These are phyloP conservation scores for Phalloptychus januarius DNA, from an alignment of 2,797 vertebrate genomes.

Conservation along the genomic window DNA sequence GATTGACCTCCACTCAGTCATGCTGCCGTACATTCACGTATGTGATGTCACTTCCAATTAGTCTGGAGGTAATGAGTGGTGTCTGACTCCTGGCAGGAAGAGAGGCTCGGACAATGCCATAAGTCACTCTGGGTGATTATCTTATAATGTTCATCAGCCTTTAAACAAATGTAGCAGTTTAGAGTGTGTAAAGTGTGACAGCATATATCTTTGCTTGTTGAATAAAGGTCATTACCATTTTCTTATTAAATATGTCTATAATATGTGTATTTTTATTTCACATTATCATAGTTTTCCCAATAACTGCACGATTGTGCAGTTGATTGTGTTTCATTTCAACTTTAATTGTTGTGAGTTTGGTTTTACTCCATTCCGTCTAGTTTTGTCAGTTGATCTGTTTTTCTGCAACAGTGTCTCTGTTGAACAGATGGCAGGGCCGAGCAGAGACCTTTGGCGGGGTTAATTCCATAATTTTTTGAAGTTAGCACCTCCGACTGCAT, in stretches of 20 bases:
- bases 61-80: slow-evolving; percentile 41
- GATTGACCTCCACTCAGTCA: slow-evolving; percentile 41
- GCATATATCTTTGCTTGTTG: not conserved
- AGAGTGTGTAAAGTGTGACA: not conserved
- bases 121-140: slow-evolving; percentile 37
- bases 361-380: too few relatives aligned
- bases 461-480: too few relatives aligned
- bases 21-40: slow-evolving; percentile 39
- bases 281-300: not conserved
- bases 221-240: not conserved
- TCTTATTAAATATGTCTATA: not conserved
- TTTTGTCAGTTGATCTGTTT: too few relatives aligned
- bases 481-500: too few relatives aligned
- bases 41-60: slow-evolving; percentile 68
- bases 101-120: slow-evolving; percentile 38
- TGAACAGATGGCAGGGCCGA: too few relatives aligned
- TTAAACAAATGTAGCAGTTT: slow-evolving; percentile 12
- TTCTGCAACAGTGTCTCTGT: too few relatives aligned
- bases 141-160: slow-evolving; percentile 17
- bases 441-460: too few relatives aligned
- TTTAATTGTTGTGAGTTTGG: too few relatives aligned
- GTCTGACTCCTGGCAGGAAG: slow-evolving; percentile 45
- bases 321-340: too few relatives aligned
- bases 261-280: not conserved
- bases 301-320: not conserved